Evolutionary conservation across 2,113 vertebrate genomes (phyloP).

Genomic region (Anolis sagrei): DNA sequence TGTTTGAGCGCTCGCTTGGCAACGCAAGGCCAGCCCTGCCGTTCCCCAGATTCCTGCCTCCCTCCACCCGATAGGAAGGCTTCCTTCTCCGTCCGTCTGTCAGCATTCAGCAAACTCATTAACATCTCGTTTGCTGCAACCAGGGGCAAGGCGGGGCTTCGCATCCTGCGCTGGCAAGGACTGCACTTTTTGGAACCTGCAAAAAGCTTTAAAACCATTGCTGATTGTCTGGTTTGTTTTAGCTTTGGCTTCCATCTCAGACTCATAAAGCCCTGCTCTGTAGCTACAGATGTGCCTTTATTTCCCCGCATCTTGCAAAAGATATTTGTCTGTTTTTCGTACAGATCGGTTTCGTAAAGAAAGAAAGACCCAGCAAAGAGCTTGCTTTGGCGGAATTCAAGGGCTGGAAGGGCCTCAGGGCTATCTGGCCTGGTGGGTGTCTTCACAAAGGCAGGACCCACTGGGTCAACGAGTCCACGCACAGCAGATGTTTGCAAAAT

Average conservation of each 20-base stretch:
- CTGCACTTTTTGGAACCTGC: slow-evolving; percentile 20
- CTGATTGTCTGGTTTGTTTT: neutral
- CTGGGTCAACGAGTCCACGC: neutral
- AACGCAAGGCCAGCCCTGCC: slow-evolving; percentile 8
- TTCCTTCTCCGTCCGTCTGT: neutral
- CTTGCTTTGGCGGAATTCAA: slow-evolving; percentile 7
- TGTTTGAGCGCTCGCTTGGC: slow-evolving; percentile 42
- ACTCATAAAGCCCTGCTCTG: slow-evolving; percentile 7
- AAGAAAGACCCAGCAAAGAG: neutral
- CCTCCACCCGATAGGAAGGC: neutral
- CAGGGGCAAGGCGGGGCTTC: slow-evolving; percentile 32
- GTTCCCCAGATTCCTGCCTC: slow-evolving; percentile 21
- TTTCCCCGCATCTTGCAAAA: slow-evolving; percentile 14
- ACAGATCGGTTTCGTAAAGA: neutral
- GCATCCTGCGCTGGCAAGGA: slow-evolving; percentile 4
- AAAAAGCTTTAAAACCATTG: slow-evolving; percentile 33
- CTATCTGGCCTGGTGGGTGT: slow-evolving; percentile 18
- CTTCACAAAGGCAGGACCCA: slow-evolving; percentile 34
- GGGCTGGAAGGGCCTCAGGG: slow-evolving; percentile 19
- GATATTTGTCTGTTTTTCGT: slow-evolving; percentile 17
- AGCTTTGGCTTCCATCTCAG: neutral
- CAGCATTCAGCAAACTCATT: slow-evolving; percentile 23
- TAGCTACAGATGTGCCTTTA: slow-evolving; percentile 23
- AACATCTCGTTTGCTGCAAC: neutral
- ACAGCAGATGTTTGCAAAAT: neutral